Evolutionary conservation across 2,888 invertebrate species (phyloP), one percentile per base, ranked within the genome.

Genomic region (Polietes domitor): DNA sequence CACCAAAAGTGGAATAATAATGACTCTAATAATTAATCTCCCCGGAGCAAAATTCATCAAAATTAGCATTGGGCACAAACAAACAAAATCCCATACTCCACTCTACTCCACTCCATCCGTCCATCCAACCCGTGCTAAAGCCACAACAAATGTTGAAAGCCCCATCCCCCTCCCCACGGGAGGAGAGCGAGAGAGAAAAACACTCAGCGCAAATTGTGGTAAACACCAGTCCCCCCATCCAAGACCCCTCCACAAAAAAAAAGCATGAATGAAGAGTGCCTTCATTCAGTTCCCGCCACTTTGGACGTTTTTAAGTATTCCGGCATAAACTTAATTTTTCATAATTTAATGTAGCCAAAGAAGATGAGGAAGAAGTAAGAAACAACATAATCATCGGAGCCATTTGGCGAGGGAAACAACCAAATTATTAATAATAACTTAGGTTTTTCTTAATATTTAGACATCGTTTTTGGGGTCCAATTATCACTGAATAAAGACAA

Each of bases 11-110:
- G 75, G 77, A 77, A 77, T 75, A 84, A 81, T 84, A 81, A 81
- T 84, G 78, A 81, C 68, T 73, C 24, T 41, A 72, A 84, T 84
- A 84, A 84, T 84, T 79, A 81, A 74, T 81, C 84, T 81, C 81
- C 76, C 81, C 4, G 58, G 73, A 79, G 81, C 76, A 50, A 76
- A 73, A 78, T 77, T 74, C 76, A 79, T 78, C 73, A 76, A 79
- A 81, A 84, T 81, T 79, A 73, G 72, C 68, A 77, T 50, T 61
- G 68, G 61, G 41, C 19, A 19, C 50, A 58, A 58, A 55, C 58
- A 73, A 58, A 58, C 73, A 58, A 58, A 72, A 19, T 24, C 12
- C 17, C 68, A 24, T 1, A 15, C 24, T 43, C 61, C 55, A 10
- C 24, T 65, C 9, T 3, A 32, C 32, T 5, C 32, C 7, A 32